phyloP scores from a whole-genome alignment of 53 echinoderm and acorn worm genomes.

The Holothuria leucospilota region DNA sequence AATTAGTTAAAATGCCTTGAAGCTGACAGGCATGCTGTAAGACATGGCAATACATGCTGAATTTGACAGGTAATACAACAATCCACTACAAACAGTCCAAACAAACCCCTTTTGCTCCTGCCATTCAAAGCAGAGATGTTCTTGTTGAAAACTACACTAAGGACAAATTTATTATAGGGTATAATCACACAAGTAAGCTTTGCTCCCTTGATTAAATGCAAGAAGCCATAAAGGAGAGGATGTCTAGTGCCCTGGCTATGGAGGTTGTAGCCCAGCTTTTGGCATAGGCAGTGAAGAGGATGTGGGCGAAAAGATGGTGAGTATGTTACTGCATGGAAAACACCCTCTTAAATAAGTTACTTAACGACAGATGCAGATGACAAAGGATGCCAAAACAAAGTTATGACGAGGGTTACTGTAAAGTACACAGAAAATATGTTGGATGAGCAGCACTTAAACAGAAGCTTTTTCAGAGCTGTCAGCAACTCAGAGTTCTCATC shows the following conservation, averaged over 20 bases:
- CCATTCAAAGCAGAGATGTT: constrained; percentile 49
- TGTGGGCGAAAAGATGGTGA: constrained; percentile 21
- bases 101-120: constrained; percentile 50
- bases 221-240: background rate
- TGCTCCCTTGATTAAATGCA: constrained; percentile 23
- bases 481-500: background rate
- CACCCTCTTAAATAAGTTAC: constrained; percentile 4
- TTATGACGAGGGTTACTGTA: constrained; percentile 1
- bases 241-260: constrained; percentile 7
- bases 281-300: background rate
- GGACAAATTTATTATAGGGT: constrained; percentile 16
- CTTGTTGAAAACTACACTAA: constrained; percentile 28
- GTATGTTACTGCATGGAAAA: background rate
- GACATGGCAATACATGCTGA: constrained; percentile 48
- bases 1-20: constrained; percentile 27
- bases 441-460: no score
- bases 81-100: no score
- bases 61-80: constrained; percentile 56
- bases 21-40: constrained; percentile 7
- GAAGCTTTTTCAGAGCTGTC: background rate
- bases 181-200: no score
- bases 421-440: background rate
- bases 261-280: background rate
- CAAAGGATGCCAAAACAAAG: constrained; percentile 2
- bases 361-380: no score